Base-by-base conservation (phyloP, 2,797 vertebrate genomes). In the Nyctalus aviator region DNA sequence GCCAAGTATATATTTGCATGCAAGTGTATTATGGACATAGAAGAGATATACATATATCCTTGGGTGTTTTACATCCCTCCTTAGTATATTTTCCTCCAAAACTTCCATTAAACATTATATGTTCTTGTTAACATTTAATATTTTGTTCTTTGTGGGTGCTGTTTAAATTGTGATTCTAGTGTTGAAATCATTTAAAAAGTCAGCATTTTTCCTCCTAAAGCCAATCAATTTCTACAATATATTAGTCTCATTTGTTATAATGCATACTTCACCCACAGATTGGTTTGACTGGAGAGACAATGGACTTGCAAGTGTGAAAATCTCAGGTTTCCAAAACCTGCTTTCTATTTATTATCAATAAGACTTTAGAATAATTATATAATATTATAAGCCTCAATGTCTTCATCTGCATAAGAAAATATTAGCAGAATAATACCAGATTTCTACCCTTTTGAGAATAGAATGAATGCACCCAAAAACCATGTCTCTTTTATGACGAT, bases 181-280 rank as follows among this genome's bases (percentile, higher is more conserved):
- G 50, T 79, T 59, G 32, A 50, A 15, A 46, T 84, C 68, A 93
- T 73, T 94, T 57, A 84, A 15, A 78, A 72, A 78, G 66, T 88
- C 13, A 50, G 25, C 15, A 44, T 71, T 91, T 55, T 1, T 2
- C 17, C 6, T 50, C 41, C 4, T 37, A 76, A 76, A 3, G 37
- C 0, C 21, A 76, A 14, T 13, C n/a, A 23, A 77, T 48, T 71
- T 64, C 20, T 68, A 85, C 2, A 27, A 30, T 17, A 48, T 71
- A 79, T 79, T 57, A 68, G 53, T 48, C 12, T 68, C 20, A 10
- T 62, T 71, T 69, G 84, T 48, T 78, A 30, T 64, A 72, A 73
- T 84, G 7, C 4, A 10, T 15, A n/a, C 5, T 48, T 91, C 73
- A 57, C 10, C 8, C 21, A 89, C 8, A 77, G 0, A 4, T 55